Conservation (phyloP, 2,888 invertebrate genomes). For the Mythimna albipuncta region DNA sequence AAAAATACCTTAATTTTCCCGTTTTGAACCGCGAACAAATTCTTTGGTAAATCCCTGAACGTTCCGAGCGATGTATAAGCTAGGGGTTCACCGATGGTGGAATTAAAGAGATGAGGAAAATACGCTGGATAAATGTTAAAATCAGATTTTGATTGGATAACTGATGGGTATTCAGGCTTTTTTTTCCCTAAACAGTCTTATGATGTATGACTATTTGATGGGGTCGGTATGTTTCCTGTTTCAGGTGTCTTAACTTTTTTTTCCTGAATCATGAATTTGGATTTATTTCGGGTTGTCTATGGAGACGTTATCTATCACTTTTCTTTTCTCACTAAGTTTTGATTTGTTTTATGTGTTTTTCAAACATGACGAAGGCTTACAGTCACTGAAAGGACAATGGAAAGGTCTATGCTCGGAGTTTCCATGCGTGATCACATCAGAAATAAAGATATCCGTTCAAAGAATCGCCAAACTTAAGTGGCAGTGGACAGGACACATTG, state of each 20-base stretch:
- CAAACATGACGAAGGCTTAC: neutral
- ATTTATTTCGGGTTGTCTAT: neutral
- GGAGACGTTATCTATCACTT: neutral
- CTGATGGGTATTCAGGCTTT: slow-evolving; percentile 19
- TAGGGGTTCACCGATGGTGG: slow-evolving; percentile 50
- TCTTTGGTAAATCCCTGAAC: slow-evolving; percentile 69
- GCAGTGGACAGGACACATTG: no score
- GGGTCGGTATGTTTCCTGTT: neutral
- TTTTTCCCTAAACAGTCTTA: slow-evolving; percentile 8
- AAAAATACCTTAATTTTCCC: slow-evolving; percentile 76
- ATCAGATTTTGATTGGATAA: slow-evolving; percentile 34
- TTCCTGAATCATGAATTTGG: neutral
- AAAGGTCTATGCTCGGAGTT: no score
- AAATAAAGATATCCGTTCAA: no score
- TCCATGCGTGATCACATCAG: no score
- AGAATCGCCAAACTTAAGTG: no score
- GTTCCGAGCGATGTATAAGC: slow-evolving; percentile 72
- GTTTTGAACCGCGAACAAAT: slow-evolving; percentile 73
- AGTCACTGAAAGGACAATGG: no score
- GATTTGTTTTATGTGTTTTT: neutral
- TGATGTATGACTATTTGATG: slow-evolving; percentile 6
- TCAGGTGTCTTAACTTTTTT: neutral
- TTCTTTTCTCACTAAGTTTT: neutral
- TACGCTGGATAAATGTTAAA: slow-evolving; percentile 35
- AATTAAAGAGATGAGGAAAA: slow-evolving; percentile 47